phyloP scores from a whole-genome alignment of 2,113 vertebrate species.

The Monarcha castaneiventris region DNA sequence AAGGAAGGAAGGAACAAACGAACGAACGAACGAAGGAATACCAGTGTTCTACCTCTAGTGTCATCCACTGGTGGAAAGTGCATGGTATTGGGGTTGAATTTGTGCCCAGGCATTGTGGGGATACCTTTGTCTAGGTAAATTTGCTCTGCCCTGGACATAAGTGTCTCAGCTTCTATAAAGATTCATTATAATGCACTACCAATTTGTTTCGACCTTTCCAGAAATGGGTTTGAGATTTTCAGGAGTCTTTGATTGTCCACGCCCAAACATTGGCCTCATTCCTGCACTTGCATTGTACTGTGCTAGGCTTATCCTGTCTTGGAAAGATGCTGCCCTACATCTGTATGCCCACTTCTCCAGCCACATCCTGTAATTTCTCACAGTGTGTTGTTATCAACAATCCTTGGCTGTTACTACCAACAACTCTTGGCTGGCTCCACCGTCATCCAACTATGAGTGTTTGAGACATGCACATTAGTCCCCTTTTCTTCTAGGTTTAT shows the following conservation, averaged over 20 bases:
- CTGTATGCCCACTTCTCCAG: neutral
- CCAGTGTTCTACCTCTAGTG: neutral
- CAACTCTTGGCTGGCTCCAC: neutral
- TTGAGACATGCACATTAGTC: neutral
- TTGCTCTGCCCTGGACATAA: neutral
- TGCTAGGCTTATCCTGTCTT: neutral
- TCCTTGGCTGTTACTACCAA: neutral
- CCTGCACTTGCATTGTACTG: neutral
- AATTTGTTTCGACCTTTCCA: no score
- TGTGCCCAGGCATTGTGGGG: no score
- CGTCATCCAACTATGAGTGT: neutral
- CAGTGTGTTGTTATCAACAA: neutral
- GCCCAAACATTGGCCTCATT: neutral
- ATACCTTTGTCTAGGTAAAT: neutral
- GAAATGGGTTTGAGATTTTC: neutral
- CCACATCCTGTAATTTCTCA: neutral
- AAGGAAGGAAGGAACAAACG: no score
- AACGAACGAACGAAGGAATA: neutral
- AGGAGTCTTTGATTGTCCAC: neutral
- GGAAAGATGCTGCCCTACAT: neutral
- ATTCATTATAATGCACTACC: no score
- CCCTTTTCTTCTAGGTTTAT: neutral
- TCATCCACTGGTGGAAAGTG: neutral
- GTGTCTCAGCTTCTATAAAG: neutral
- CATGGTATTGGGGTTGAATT: neutral